Conservation (phyloP, 2,888 invertebrate genomes). For the Cerceris ruficornis region DNA sequence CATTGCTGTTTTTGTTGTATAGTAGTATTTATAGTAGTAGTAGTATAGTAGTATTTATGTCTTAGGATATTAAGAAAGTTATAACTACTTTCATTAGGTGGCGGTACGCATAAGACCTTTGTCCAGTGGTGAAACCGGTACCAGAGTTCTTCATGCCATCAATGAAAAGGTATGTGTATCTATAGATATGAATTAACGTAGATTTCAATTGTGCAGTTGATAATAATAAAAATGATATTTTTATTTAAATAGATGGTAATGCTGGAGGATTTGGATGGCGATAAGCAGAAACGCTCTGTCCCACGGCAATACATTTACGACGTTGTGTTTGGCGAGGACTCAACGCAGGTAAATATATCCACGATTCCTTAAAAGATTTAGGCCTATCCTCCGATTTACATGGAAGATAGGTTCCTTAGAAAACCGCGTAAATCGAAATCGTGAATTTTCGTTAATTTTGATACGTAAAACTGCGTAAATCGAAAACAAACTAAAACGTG, state of each 20-base stretch:
- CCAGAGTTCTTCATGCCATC: conserved; percentile 89
- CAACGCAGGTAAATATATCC: conserved; percentile 87
- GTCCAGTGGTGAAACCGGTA: conserved; percentile 87
- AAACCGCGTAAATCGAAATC: too few relatives aligned
- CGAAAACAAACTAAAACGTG: too few relatives aligned
- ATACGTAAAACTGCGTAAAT: too few relatives aligned
- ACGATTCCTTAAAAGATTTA: not conserved
- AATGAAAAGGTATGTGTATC: conserved; percentile 87
- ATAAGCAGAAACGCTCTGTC: conserved; percentile 85
- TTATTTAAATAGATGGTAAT: conserved; percentile 84
- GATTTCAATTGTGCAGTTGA: conserved; percentile 15
- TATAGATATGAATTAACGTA: not conserved
- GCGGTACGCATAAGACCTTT: conserved; percentile 95
- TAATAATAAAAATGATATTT: conserved; percentile 19
- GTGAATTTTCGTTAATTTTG: too few relatives aligned
- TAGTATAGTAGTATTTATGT: too few relatives aligned
- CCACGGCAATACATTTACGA: conserved; percentile 96
- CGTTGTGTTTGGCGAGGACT: conserved; percentile 92
- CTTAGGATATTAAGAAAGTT: not conserved
- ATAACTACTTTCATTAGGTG: conserved; percentile 84
- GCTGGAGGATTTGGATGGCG: conserved; percentile 85
- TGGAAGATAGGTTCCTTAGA: too few relatives aligned
- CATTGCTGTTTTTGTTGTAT: not conserved
- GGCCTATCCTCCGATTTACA: too few relatives aligned
- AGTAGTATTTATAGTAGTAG: too few relatives aligned